A percentile compares a stretch with the other conserved stretches of the same genome.
These are phyloP conservation scores for Donacobius atricapilla DNA, from an alignment of 2,113 vertebrate species.

Conservation along the genomic window DNA sequence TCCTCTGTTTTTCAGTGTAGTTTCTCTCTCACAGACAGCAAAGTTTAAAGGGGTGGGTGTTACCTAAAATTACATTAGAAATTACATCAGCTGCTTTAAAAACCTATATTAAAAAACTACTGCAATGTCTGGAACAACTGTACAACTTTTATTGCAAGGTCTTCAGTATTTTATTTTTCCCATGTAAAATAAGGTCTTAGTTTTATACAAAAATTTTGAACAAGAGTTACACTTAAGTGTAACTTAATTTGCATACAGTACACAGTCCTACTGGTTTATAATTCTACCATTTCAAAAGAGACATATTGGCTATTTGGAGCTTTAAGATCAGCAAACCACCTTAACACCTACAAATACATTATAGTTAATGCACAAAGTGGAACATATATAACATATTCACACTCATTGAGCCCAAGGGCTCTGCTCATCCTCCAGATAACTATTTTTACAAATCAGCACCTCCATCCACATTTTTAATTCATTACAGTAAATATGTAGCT, in stretches of 20 bases:
- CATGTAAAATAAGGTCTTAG: not conserved
- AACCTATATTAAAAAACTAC: not conserved
- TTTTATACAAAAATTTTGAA: not conserved
- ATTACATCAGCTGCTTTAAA: not conserved
- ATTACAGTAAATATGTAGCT: not conserved
- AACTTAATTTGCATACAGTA: not conserved
- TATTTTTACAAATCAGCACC: not conserved
- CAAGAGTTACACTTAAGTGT: not conserved
- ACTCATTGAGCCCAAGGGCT: not conserved
- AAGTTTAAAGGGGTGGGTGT: not conserved
- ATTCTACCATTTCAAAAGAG: not conserved
- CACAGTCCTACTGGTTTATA: not conserved
- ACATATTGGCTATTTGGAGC: not conserved
- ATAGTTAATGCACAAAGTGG: not conserved
- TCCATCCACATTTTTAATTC: not conserved
- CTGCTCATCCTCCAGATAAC: not conserved
- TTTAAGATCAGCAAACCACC: not conserved
- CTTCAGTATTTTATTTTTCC: not conserved
- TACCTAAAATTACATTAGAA: not conserved
- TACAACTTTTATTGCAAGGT: not conserved
- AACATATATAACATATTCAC: not conserved
- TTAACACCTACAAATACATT: not conserved
- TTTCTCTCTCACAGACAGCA: not conserved
- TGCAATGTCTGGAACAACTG: not conserved
- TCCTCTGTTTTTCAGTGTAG: not conserved